Base-by-base conservation (phyloP, 2,888 invertebrate genomes). In the Acanthococcus lagerstroemiae region DNA sequence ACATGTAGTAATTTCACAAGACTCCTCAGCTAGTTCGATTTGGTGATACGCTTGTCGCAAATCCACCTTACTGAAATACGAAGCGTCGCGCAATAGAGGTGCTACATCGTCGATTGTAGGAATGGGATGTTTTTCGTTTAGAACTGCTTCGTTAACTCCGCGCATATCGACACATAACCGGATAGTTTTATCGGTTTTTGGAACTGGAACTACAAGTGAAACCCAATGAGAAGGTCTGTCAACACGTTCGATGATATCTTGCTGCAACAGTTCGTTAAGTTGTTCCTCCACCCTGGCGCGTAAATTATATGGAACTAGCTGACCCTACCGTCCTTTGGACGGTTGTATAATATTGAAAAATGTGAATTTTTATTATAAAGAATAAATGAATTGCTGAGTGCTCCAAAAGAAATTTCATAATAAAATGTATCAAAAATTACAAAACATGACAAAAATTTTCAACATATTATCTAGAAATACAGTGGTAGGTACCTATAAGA, bases 1-100 rank as follows among this genome's bases (percentile, higher is more conserved):
- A 25, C 44, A 58, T 2, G 58, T 58, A 12, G 58, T 58, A 46
- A 58, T 58, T 58, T 58, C 58, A 4, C 58, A 4, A 4, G 46
- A 58, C 7, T 45, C 9, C n/a, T 15, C 30, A 2, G 15, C 6
- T n/a, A 46, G n/a, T 24, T 45, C 45, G 19, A 58, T 46, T 26
- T 58, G 46, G 25, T 46, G 58, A 46, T 58, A 58, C 3, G 48
- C 58, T 21, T 5, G 4, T 9, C 22, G 4, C 24, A 58, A 17
- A 17, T 58, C 58, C 3, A 58, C 12, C 19, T 58, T 58, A 17
- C 58, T 58, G 46, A 45, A 46, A 5, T 24, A 15, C 2, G 24
- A 5, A 45, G 48, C 58, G 21, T 24, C 46, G n/a, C 22, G n/a
- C 22, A 30, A 57, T 21, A 30, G 21, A 26, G 60, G 46, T 4